Conservation (phyloP, 2,797 vertebrate genomes). For the Pipistrellus kuhlii region DNA sequence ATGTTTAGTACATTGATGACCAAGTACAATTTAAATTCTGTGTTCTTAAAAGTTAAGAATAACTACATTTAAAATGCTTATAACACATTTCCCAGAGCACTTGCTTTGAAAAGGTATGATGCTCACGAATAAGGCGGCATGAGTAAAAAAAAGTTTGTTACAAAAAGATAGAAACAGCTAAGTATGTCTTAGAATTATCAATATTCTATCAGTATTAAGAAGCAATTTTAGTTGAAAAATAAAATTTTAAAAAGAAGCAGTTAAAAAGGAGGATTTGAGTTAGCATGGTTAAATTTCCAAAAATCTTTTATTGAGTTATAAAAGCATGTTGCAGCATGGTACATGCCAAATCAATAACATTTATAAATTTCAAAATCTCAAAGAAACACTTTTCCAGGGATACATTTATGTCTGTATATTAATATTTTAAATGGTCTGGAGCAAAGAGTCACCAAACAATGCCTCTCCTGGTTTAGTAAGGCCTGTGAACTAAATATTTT, state of each 20-base stretch:
- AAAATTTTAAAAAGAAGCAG: neutral
- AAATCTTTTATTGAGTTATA: neutral
- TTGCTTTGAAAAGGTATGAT: neutral
- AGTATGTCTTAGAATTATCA: neutral
- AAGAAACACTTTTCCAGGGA: neutral
- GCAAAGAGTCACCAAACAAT: neutral
- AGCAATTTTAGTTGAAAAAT: neutral
- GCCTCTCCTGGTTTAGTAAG: neutral
- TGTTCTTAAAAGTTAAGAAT: slow-evolving; percentile 34
- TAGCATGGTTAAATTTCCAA: neutral
- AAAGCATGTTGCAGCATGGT: neutral
- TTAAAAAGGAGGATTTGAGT: neutral
- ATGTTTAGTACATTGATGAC: neutral
- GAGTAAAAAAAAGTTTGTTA: neutral
- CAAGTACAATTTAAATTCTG: neutral
- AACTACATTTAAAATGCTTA: neutral
- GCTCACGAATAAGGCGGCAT: neutral
- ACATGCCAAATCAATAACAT: neutral
- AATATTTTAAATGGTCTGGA: neutral
- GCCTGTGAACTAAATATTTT: neutral
- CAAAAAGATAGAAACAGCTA: neutral
- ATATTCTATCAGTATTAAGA: neutral
- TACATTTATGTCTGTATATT: neutral
- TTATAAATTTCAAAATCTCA: neutral
- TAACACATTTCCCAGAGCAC: neutral